Evolutionary conservation across 2,113 vertebrate genomes (phyloP).

Genomic region (Cettia cetti): DNA sequence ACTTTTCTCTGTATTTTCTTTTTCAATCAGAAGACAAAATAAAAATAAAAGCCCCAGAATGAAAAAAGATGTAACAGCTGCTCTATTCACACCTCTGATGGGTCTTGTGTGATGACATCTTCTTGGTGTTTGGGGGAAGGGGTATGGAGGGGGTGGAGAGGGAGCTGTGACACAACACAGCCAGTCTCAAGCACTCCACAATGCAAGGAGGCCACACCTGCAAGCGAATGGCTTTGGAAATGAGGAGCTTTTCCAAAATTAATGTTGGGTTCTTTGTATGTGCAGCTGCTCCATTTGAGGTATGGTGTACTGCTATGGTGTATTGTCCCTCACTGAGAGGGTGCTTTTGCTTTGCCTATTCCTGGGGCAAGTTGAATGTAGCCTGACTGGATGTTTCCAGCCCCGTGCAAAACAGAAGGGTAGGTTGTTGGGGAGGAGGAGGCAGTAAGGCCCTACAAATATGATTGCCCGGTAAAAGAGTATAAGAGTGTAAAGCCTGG

Average conservation of each 20-base stretch:
- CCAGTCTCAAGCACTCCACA: not conserved
- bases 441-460: no score
- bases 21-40: constrained; percentile 36
- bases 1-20: constrained; percentile 34
- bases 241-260: not conserved
- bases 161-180: not conserved
- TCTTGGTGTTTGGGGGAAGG: not conserved
- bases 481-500: no score
- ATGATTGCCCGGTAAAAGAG: no score
- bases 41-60: not conserved
- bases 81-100: not conserved
- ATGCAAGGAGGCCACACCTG: accelerated
- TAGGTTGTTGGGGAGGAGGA: no score
- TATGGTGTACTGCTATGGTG: not conserved
- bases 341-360: not conserved
- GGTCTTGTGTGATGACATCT: accelerated
- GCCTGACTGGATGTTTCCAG: not conserved
- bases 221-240: not conserved
- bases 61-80: constrained; percentile 41
- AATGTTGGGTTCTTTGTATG: not conserved
- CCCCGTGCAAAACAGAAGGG: not conserved
- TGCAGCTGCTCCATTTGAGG: not conserved
- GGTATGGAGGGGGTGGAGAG: not conserved
- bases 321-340: not conserved
- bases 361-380: not conserved